A percentile compares a stretch with the other conserved stretches of the same genome.
Evolutionary conservation across 2,797 vertebrate species (phyloP).

Genomic region (Sparus aurata): DNA sequence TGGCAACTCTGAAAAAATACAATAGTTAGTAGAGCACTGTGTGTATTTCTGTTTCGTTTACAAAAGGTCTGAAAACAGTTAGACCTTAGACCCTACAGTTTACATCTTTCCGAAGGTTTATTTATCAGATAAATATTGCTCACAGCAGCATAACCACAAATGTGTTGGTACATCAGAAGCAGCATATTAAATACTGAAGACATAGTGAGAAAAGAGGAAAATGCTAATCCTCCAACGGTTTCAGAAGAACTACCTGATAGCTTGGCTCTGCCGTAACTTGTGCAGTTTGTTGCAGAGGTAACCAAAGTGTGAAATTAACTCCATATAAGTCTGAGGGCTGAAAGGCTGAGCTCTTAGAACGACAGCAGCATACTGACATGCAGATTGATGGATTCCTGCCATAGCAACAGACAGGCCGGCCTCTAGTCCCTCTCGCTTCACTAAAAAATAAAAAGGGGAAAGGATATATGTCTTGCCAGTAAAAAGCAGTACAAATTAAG

Average conservation of each 20-base stretch:
- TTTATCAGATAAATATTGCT: background rate
- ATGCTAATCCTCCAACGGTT: background rate
- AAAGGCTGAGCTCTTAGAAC: constrained; percentile 79
- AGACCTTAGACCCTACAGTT: background rate
- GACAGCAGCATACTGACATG: constrained; percentile 77
- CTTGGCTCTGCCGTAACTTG: constrained; percentile 51
- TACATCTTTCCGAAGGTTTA: background rate
- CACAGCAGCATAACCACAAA: background rate
- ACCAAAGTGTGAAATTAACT: constrained; percentile 83
- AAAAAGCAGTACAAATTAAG: background rate
- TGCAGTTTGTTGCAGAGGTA: constrained; percentile 68
- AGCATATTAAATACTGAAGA: background rate
- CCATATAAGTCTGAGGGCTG: constrained; percentile 83
- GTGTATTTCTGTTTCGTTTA: background rate
- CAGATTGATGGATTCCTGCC: constrained; percentile 87
- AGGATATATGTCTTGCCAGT: background rate
- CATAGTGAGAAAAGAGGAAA: background rate
- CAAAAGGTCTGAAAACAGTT: background rate
- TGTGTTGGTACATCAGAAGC: background rate
- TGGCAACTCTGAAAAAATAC: constrained; percentile 52
- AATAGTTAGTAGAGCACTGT: background rate
- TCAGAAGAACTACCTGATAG: constrained; percentile 74
- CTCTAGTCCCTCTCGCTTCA: constrained; percentile 42
- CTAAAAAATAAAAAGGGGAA: constrained; percentile 52
- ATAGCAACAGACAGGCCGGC: constrained; percentile 78